Evolutionary conservation across 2,888 invertebrate species (phyloP).

Genomic region (Drosophila setosimentum): DNA sequence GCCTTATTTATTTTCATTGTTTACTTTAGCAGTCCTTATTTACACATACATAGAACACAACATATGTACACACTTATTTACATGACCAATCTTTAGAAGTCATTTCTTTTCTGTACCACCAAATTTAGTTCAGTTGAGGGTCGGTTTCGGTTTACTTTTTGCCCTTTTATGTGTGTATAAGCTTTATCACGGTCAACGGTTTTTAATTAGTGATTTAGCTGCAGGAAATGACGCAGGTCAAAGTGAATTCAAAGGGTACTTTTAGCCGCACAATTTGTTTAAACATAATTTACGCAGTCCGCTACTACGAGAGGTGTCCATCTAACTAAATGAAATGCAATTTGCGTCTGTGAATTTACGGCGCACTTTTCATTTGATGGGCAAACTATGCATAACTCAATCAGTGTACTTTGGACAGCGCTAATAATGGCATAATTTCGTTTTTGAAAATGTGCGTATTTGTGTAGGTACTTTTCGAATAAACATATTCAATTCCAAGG

Average conservation of each 20-base stretch:
- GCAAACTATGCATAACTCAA: slow-evolving; percentile 29
- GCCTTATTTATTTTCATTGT: slow-evolving; percentile 9
- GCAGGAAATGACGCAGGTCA: slow-evolving; percentile 55
- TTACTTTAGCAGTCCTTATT: neutral
- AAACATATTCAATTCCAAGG: neutral
- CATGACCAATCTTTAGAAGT: slow-evolving; percentile 3
- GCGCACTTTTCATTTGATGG: slow-evolving; percentile 16
- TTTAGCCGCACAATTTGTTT: slow-evolving; percentile 31
- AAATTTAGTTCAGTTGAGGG: slow-evolving; percentile 9
- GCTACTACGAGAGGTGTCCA: neutral
- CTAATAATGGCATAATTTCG: neutral
- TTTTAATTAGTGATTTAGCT: slow-evolving; percentile 70
- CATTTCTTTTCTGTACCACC: slow-evolving; percentile 1
- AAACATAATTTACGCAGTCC: slow-evolving; percentile 20
- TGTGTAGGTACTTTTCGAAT: neutral
- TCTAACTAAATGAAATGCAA: slow-evolving; percentile 26
- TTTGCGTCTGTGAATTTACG: slow-evolving; percentile 14
- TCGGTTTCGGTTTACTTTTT: neutral
- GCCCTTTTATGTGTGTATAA: slow-evolving; percentile 29
- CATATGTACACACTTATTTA: neutral
- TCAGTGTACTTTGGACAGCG: neutral
- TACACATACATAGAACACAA: neutral
- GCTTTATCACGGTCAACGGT: slow-evolving; percentile 69
- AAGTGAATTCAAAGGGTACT: slow-evolving; percentile 58
- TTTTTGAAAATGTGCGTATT: neutral